Conservation (phyloP, 35 echinoderm and acorn worm species). For the Lytechinus pictus region DNA sequence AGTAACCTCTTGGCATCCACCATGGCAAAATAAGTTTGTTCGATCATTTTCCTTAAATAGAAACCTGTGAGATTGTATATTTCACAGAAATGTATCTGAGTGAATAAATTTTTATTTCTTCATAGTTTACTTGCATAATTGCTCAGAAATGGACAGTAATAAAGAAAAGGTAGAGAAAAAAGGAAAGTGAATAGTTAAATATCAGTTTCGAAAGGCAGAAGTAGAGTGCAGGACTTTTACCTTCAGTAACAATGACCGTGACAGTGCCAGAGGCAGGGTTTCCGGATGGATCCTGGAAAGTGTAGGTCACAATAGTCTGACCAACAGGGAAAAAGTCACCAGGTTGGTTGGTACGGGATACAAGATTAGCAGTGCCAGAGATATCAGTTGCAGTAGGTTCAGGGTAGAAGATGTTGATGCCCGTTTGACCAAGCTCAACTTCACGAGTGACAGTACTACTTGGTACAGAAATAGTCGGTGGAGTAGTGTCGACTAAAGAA, state of each 20-base stretch:
- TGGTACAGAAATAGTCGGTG: constrained; percentile 29
- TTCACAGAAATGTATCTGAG: too few relatives aligned
- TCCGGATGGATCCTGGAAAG: constrained; percentile 48
- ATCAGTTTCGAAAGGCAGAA: too few relatives aligned
- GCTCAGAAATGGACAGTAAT: too few relatives aligned
- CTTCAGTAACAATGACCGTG: constrained; percentile 29
- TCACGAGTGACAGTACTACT: neutral
- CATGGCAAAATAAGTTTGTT: too few relatives aligned
- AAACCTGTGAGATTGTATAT: too few relatives aligned
- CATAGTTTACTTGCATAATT: too few relatives aligned
- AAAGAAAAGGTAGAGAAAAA: too few relatives aligned
- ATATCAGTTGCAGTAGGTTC: constrained; percentile 45
- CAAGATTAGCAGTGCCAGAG: neutral
- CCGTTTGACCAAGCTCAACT: neutral
- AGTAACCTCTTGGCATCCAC: too few relatives aligned
- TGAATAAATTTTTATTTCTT: too few relatives aligned
- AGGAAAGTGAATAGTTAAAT: too few relatives aligned
- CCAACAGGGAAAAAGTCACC: constrained; percentile 46
- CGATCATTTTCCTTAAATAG: too few relatives aligned
- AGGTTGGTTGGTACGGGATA: constrained; percentile 44
- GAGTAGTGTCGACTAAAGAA: constrained; percentile 41
- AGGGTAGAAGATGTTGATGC: neutral
- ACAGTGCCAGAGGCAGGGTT: constrained; percentile 33
- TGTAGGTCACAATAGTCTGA: constrained; percentile 22
- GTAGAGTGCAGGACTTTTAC: neutral